Evolutionary conservation across 2,797 vertebrate species (phyloP), one percentile per base, ranked within the genome.

Genomic region (Scarus forsteni): DNA sequence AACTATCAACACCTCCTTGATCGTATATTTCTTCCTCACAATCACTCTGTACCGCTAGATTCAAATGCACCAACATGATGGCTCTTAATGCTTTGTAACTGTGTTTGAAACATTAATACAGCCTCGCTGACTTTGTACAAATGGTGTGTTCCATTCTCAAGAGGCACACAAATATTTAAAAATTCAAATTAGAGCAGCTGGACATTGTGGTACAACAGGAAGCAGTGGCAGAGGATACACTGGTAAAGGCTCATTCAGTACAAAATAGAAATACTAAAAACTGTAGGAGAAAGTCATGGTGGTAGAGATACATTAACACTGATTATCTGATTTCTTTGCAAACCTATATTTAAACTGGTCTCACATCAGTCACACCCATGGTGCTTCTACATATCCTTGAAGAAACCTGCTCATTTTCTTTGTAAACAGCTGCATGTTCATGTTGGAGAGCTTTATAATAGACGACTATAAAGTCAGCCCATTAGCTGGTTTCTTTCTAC

Each of bases 331-430:
- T 72, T 55, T 46, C 34, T 80, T 77, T 73, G 43, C 19, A 66
- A 71, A 73, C 66, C 44, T 70, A 73, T 71, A 82, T 79, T 90
- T 66, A 90, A 89, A 92, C 86, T 89, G 19, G 55, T 86, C 81
- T 83, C 86, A 84, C 76, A 63, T 72, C 53, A 70, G 85, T 88
- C 84, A 84, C 85, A 83, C 82, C 85, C 63, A 19, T 61, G 62
- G 74, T 18, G 1, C 38, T 39, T 80, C 76, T 49, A 49, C 15
- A 84, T 64, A 63, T 16, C 46, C 51, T 58, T 12, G 14, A 10
- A 58, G 67, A 54, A 49, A 72, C 64, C 34, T 34, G 3, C 36
- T 18, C 18, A 19, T 15, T 36, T 38, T 48, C 2, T 7, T 53
- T 14, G 54, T 34, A 44, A 49, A 43, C 49, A 51, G 57, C 66